Evolutionary conservation across 2,797 vertebrate genomes (phyloP).

Genomic region (Enoplosus armatus): DNA sequence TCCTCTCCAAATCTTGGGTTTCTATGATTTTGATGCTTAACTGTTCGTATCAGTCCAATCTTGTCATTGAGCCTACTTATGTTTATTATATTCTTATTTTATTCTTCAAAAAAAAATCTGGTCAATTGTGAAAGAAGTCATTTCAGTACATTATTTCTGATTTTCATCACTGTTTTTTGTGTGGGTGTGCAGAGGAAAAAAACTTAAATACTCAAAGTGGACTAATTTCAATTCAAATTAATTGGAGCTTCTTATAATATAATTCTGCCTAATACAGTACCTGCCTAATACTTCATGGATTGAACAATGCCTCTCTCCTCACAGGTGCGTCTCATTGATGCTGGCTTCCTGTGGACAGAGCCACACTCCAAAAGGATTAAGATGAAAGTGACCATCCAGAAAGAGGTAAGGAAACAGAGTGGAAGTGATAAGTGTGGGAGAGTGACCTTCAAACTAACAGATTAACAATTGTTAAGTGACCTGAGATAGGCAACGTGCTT

Average conservation of each 20-base stretch:
- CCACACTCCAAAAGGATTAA: constrained; percentile 98
- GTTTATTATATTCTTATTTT: neutral
- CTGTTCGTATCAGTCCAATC: neutral
- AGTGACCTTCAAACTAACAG: constrained; percentile 27
- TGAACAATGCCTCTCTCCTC: constrained; percentile 8
- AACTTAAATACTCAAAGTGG: neutral
- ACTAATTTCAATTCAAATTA: neutral
- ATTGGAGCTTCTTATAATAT: neutral
- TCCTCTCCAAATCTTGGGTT: neutral
- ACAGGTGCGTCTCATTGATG: constrained; percentile 96
- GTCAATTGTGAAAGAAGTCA: neutral
- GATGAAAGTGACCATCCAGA: constrained; percentile 97
- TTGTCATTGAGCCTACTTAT: neutral
- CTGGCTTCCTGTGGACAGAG: constrained; percentile 98
- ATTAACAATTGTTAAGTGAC: constrained; percentile 12
- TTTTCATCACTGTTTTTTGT: neutral
- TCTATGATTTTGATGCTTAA: neutral
- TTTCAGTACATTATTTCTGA: neutral
- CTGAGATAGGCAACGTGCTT: neutral
- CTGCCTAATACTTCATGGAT: neutral
- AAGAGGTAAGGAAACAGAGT: constrained; percentile 88
- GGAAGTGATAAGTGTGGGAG: constrained; percentile 24
- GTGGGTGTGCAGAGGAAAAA: neutral
- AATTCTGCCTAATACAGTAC: neutral
- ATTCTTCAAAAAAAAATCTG: no score